These are phyloP conservation scores for Upupa epops DNA, from an alignment of 2,113 vertebrate genomes.

Conservation along the genomic window DNA sequence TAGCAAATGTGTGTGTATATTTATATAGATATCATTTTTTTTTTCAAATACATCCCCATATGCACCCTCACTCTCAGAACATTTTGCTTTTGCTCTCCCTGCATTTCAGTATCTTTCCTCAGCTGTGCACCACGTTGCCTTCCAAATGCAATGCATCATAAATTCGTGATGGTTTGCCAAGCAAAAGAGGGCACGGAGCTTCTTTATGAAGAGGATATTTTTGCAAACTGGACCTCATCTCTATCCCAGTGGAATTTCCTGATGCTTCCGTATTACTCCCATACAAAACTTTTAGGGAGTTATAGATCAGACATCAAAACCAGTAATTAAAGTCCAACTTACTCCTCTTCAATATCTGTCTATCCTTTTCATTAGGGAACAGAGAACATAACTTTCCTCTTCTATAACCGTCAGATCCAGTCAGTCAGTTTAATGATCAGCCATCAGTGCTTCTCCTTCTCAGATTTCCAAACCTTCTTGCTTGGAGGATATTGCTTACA, in stretches of 20 bases:
- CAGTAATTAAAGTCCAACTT: constrained; percentile 72
- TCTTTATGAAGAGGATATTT: constrained; percentile 76
- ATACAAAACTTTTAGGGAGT: constrained; percentile 73
- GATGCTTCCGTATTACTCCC: constrained; percentile 74
- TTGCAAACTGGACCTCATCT: constrained; percentile 76
- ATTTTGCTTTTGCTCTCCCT: constrained; percentile 63
- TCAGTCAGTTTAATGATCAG: constrained; percentile 49
- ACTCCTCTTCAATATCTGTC: constrained; percentile 67
- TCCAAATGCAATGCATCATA: constrained; percentile 76
- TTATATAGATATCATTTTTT: constrained; percentile 61
- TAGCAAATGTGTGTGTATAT: constrained; percentile 71
- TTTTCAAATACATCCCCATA: constrained; percentile 70
- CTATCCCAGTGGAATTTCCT: constrained; percentile 77
- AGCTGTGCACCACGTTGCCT: constrained; percentile 72
- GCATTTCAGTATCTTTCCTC: constrained; percentile 65
- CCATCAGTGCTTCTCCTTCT: not conserved
- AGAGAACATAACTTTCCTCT: constrained; percentile 30
- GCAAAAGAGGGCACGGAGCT: constrained; percentile 71
- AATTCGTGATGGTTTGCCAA: constrained; percentile 71
- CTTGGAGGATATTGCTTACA: not conserved
- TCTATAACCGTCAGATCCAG: constrained; percentile 24
- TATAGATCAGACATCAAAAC: constrained; percentile 77
- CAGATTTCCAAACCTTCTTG: not conserved
- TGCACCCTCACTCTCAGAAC: constrained; percentile 67
- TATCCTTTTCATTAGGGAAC: constrained; percentile 64